Evolutionary conservation across 2,888 invertebrate species (phyloP), one percentile per base, ranked within the genome.

Genomic region (Dasysyrphus tricinctus): DNA sequence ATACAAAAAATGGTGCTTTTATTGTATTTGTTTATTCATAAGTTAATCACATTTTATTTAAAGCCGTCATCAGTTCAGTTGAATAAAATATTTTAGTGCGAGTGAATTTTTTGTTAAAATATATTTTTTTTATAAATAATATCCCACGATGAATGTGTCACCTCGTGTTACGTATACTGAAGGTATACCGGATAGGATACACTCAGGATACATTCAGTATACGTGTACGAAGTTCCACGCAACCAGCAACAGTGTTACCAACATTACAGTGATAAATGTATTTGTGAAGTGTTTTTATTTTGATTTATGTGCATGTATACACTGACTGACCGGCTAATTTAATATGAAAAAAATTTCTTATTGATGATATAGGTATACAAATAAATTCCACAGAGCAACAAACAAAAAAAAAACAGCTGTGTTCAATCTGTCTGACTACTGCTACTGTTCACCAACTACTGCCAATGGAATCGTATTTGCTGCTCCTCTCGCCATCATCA

Each of bases 131-230:
- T 5, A 24, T 6, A 47, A 47, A 47, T 12, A 37, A 37, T 14
- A 67, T 84, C 84, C 85, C 47, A 89, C 93, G 95, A 91, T 93
- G 95, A 93, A 93, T 94, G 97, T 97, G 97, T 95, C 95, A 96
- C 96, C 97, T 97, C 97, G 97, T 97, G 97, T 97, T 98, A 98
- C 98, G 98, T 98, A 98, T 98, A 98, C 97, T 97, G 97, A 98
- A 98, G 97, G 98, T 98, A 98, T 98, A 98, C 98, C 98, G 97
- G 98, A 98, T 96, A 97, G 95, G 94, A 95, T 95, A 96, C 97
- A 97, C 97, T 98, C 98, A 98, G 98, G 98, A 98, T 98, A 98
- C 98, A 98, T 98, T 98, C 97, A 98, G 98, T 98, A 98, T 98
- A 98, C 98, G 98, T 98, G 96, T 97, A 97, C 97, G 98, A 97